A percentile compares a stretch with the other conserved stretches of the same genome.
phyloP scores from a whole-genome alignment of 2,888 invertebrate genomes.

The Drosophila demipolita region DNA sequence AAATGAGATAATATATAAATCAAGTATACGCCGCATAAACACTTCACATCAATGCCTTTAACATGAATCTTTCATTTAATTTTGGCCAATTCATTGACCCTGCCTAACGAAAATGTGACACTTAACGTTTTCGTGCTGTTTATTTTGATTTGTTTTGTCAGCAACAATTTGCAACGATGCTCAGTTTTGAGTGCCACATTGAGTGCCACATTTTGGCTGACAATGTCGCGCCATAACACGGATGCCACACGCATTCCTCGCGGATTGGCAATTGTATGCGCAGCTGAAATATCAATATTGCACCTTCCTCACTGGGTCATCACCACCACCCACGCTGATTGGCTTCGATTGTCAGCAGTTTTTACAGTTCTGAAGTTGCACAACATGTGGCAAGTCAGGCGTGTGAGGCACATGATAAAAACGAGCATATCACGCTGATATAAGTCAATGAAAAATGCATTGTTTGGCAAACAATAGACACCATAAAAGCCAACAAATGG shows the following conservation, averaged over 20 bases:
- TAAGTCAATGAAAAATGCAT: constrained; percentile 39
- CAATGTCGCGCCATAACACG: neutral
- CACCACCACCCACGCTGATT: constrained; percentile 43
- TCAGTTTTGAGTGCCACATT: constrained; percentile 1
- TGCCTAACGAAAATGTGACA: neutral
- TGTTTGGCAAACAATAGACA: constrained; percentile 9
- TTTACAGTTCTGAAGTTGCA: constrained; percentile 51
- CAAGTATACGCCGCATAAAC: constrained; percentile 51
- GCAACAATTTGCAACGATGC: neutral
- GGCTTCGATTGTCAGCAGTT: constrained; percentile 41
- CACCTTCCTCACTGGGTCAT: neutral
- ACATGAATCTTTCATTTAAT: constrained; percentile 60
- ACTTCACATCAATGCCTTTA: constrained; percentile 44
- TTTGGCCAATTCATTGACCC: constrained; percentile 7
- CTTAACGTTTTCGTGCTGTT: constrained; percentile 6
- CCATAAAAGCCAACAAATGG: constrained; percentile 16
- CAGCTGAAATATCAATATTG: neutral
- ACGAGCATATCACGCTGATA: constrained; percentile 3
- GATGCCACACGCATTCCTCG: neutral
- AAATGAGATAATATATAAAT: constrained; percentile 16
- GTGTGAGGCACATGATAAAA: constrained; percentile 13
- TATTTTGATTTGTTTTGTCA: neutral
- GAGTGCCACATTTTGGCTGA: neutral
- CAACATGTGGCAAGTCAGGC: constrained; percentile 58
- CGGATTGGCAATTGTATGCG: neutral